Conservation (phyloP, 2,888 invertebrate species). For the Hemithea aestivaria region DNA sequence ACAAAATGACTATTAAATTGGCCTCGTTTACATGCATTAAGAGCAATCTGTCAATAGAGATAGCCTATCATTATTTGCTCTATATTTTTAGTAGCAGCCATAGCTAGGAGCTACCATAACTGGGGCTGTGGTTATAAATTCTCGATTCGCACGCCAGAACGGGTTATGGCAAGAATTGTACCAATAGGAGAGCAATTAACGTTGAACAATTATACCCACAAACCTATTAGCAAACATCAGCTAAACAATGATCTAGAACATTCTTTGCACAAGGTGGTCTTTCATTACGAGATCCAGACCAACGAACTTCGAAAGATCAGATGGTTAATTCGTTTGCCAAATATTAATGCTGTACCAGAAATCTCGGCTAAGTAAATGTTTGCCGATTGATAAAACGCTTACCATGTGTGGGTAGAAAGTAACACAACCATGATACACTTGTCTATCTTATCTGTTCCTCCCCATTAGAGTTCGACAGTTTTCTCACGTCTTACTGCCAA, state of each 20-base stretch:
- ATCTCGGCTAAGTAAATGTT: conserved; percentile 67
- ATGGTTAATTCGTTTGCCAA: conserved; percentile 34
- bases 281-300: conserved; percentile 17
- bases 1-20: conserved; percentile 8
- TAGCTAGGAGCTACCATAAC: conserved; percentile 31
- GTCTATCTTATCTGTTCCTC: conserved; percentile 49
- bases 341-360: conserved; percentile 39
- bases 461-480: conserved; percentile 30
- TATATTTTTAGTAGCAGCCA: conserved; percentile 29
- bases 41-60: conserved; percentile 35
- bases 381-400: conserved; percentile 55
- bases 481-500: conserved; percentile 34
- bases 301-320: conserved; percentile 32
- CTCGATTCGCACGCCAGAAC: conserved; percentile 42
- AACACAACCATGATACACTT: conserved; percentile 44
- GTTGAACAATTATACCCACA: conserved; percentile 60
- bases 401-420: conserved; percentile 48
- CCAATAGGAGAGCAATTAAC: conserved; percentile 54
- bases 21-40: conserved; percentile 25
- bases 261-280: conserved; percentile 14
- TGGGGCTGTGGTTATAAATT: conserved; percentile 42
- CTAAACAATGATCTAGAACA: conserved; percentile 44
- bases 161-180: conserved; percentile 44
- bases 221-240: conserved; percentile 50
- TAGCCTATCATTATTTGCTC: conserved; percentile 42